Evolutionary conservation across 2,797 vertebrate species (phyloP).

Genomic region (Sebastes trivittatus): DNA sequence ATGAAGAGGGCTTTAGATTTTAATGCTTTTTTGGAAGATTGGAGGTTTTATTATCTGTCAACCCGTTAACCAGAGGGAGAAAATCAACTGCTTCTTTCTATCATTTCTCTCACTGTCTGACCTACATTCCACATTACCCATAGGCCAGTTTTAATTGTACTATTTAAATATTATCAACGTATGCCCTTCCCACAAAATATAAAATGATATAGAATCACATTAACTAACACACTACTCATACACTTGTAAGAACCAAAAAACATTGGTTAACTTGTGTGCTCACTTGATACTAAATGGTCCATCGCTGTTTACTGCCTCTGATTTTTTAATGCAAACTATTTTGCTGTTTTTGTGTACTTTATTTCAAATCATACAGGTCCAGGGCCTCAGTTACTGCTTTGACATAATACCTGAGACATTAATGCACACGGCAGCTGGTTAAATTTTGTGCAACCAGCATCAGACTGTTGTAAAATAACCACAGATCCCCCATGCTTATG

Average conservation of each 20-base stretch:
- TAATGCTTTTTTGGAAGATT: not conserved
- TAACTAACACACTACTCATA: constrained; percentile 6
- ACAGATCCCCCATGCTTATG: not conserved
- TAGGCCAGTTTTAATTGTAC: constrained; percentile 15
- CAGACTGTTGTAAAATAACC: not conserved
- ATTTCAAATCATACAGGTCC: constrained; percentile 23
- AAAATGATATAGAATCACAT: constrained; percentile 1
- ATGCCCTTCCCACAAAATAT: constrained; percentile 9
- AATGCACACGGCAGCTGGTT: not conserved
- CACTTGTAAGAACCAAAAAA: not conserved
- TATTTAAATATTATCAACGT: constrained; percentile 14
- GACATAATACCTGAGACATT: constrained; percentile 16
- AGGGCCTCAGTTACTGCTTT: constrained; percentile 10
- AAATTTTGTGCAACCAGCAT: not conserved
- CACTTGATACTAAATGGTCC: not conserved
- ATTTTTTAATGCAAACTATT: constrained; percentile 4
- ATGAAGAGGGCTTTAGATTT: not conserved
- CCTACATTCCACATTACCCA: constrained; percentile 23
- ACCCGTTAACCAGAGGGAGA: not conserved
- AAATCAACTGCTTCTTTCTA: not conserved
- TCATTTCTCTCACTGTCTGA: constrained; percentile 7
- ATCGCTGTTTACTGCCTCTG: constrained; percentile 2
- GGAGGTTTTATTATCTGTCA: constrained; percentile 11
- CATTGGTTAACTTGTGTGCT: constrained; percentile 12
- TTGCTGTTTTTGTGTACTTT: not conserved